These are phyloP conservation scores for Archaeoteleia sp. DNA, from an alignment of 2,888 invertebrate species.

Conservation along the genomic window DNA sequence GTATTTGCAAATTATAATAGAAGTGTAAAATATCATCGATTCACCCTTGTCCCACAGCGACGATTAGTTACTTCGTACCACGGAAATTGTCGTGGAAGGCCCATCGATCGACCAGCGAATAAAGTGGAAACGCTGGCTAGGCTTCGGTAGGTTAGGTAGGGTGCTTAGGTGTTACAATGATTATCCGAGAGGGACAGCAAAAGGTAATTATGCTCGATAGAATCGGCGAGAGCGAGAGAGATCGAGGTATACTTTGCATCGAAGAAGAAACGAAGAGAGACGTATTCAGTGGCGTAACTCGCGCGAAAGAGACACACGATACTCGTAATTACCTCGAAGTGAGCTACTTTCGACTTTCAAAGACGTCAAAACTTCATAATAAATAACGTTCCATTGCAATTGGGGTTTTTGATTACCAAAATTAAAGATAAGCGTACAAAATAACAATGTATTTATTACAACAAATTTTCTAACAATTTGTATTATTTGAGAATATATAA, in stretches of 20 bases:
- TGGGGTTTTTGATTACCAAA: conserved; percentile 52
- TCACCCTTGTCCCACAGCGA: conserved; percentile 45
- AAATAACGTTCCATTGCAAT: conserved; percentile 65
- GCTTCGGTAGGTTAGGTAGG: conserved; percentile 70
- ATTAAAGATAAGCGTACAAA: conserved; percentile 10
- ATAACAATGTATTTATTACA: conserved; percentile 15
- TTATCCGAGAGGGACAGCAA: conserved; percentile 74
- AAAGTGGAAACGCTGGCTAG: conserved; percentile 70
- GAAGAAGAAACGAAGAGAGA: conserved; percentile 59
- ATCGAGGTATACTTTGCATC: conserved; percentile 67
- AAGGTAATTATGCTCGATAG: conserved; percentile 74
- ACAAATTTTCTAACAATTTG: conserved; percentile 11
- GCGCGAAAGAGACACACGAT: conserved; percentile 61
- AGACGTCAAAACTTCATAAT: conserved; percentile 73
- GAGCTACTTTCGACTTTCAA: conserved; percentile 72
- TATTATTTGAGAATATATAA: not conserved
- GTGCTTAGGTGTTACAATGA: conserved; percentile 75
- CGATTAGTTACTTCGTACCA: conserved; percentile 58
- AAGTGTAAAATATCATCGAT: conserved; percentile 51
- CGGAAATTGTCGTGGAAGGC: conserved; percentile 66
- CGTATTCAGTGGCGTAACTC: conserved; percentile 19
- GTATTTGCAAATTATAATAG: conserved; percentile 35
- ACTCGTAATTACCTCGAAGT: conserved; percentile 73
- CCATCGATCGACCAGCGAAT: conserved; percentile 69
- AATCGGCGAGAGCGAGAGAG: conserved; percentile 68